Evolutionary conservation across 2,888 invertebrate genomes (phyloP).

Genomic region (Epistrophella euchroma): DNA sequence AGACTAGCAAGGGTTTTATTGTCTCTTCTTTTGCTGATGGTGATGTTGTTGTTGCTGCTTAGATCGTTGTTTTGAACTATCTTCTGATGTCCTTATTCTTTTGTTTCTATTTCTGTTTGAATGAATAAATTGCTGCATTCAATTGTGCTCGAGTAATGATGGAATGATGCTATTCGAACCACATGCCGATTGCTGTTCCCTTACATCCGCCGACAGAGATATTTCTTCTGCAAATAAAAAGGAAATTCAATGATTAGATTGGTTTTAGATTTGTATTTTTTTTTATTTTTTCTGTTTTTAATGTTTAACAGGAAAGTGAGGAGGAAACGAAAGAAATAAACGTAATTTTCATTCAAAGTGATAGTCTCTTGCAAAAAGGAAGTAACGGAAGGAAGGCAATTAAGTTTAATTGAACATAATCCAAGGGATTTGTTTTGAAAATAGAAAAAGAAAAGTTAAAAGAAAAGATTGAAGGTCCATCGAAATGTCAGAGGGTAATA

Average conservation of each 20-base stretch:
- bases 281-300: neutral
- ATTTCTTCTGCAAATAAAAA: conserved; percentile 68
- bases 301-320: conserved; percentile 22
- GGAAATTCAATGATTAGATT: conserved; percentile 66
- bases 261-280: conserved; percentile 14
- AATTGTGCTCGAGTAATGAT: conserved; percentile 55
- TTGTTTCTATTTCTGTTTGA: conserved; percentile 54
- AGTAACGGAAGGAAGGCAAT: conserved; percentile 24
- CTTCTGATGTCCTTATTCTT: conserved; percentile 26
- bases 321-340: neutral
- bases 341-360: conserved; percentile 20
- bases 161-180: conserved; percentile 70
- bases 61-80: conserved; percentile 29
- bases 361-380: conserved; percentile 9
- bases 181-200: conserved; percentile 65
- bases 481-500: neutral
- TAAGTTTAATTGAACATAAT: conserved; percentile 32
- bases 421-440: conserved; percentile 1
- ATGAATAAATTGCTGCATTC: conserved; percentile 64
- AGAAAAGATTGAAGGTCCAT: conserved; percentile 5
- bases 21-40: neutral
- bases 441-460: neutral
- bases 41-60: neutral
- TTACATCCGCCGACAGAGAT: conserved; percentile 60
- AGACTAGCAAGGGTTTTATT: conserved; percentile 18